Base-by-base conservation (phyloP, 2,888 invertebrate species). In the Oscheius sp. region DNA sequence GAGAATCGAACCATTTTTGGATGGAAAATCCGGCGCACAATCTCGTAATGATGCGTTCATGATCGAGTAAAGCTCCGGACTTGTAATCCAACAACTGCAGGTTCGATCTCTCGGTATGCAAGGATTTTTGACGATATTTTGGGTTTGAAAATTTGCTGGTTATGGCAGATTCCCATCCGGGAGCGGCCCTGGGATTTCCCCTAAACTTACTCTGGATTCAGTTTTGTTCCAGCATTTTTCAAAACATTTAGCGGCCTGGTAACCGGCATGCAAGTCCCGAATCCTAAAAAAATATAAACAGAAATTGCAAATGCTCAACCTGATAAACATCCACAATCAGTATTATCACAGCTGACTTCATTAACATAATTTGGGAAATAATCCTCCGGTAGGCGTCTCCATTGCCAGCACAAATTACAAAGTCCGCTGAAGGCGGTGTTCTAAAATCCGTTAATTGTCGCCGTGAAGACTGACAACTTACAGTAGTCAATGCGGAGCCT, bases 331-430 rank as follows among this genome's bases (percentile, higher is more conserved):
- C 73, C 74, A 69, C 73, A 72, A 72, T 81, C 80, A 7, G 70
- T 72, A 27, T 58, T 53, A 69, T 80, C 79, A 68, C 82, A 82
- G 69, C 69, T 76, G 59, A 82, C 80, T 76, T 82, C 82, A 71
- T 82, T 82, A 35, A 82, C 69, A 68, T 78, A 81, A 66, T 72
- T 75, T 5, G 82, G 82, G 55, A 74, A 82, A 73, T 79, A 82
- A 56, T 77, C 75, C 9, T 72, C 63, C 0, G 82, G 80, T 7
- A 82, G 75, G 45, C 75, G 72, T 35, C 82, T 43, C 82, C 82
- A 82, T 27, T 78, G 77, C 82, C 82, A 82, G 52, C 82, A 82
- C 25, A 82, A 45, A 74, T 75, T 81, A 35, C 70, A 70, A 58
- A 70, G 45, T n/a, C 70, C 70, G 16, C 29, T 41, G 23, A 25